These are phyloP conservation scores for Dioctria linearis DNA, from an alignment of 2,888 invertebrate species.

Conservation along the genomic window DNA sequence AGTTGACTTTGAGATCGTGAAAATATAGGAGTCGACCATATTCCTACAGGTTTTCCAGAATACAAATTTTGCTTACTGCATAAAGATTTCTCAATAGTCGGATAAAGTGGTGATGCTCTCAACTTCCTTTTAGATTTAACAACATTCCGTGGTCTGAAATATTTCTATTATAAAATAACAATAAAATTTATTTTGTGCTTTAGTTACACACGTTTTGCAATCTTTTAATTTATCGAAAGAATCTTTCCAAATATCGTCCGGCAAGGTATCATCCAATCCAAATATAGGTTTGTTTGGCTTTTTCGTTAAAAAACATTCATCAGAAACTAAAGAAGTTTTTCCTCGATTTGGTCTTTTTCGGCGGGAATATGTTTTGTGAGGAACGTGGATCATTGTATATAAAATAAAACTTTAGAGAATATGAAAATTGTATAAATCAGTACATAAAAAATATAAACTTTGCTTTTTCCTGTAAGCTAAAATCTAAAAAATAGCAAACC, in stretches of 20 bases:
- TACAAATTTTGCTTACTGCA: too few relatives aligned
- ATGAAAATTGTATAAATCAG: too few relatives aligned
- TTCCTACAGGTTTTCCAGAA: not conserved
- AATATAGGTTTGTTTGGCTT: slow-evolving; percentile 5
- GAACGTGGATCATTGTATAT: not conserved
- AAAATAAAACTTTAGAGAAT: not conserved
- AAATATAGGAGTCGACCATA: slow-evolving; percentile 18
- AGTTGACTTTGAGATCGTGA: not conserved
- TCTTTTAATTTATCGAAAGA: slow-evolving; percentile 64
- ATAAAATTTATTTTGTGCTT: not conserved
- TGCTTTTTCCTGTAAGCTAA: too few relatives aligned
- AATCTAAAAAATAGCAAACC: too few relatives aligned
- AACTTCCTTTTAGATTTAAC: not conserved
- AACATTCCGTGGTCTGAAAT: not conserved
- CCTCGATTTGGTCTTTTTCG: not conserved
- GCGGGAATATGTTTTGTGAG: slow-evolving; percentile 29
- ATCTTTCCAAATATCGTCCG: slow-evolving; percentile 66
- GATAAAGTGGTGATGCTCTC: not conserved
- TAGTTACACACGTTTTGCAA: not conserved
- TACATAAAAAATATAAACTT: too few relatives aligned
- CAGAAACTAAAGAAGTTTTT: not conserved
- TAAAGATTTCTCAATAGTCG: too few relatives aligned
- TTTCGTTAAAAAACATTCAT: not conserved
- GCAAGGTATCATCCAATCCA: slow-evolving; percentile 62
- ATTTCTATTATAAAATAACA: too few relatives aligned